Evolutionary conservation across 2,888 invertebrate species (phyloP), one percentile per base, ranked within the genome.

Genomic region (Monochamus alternatus): DNA sequence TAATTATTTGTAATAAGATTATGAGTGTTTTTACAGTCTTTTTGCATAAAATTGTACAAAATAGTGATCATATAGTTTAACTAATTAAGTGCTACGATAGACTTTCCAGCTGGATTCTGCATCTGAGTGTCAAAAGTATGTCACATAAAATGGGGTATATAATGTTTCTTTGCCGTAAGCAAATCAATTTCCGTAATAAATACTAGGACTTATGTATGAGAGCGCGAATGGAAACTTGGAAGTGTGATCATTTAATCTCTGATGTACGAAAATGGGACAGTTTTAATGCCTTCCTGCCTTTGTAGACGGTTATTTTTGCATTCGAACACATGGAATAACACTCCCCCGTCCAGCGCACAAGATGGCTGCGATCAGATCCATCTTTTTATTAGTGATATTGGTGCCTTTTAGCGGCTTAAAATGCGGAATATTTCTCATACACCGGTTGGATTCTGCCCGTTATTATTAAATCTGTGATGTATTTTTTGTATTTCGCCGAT

Each of bases 61-160:
- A 82, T 82, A 84, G 85, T 85, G 85, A 79, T 81, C 82, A 80
- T 77, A 79, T 79, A 80, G 81, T 82, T 83, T 81, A 83, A 79
- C 76, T 76, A 77, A 77, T 78, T 76, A 81, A 84, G 84, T 84
- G 84, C 79, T 81, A 69, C 75, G 73, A 76, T 75, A 79, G 82
- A 84, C 83, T 81, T 79, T 81, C 67, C 80, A 69, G 78, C 79
- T 78, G 81, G 82, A 83, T 81, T 80, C 81, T 89, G 88, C 84
- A 84, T 91, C 91, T 89, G 89, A 84, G 87, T 91, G 91, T 91
- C 91, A 92, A 92, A 92, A 92, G 92, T 92, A 92, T 93, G 93
- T 93, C 92, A 93, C 92, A 92, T 92, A 87, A 93, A 93, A 92
- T 92, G 92, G 93, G 93, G 93, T 93, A 93, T 92, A 88, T 89